Evolutionary conservation across 2,888 invertebrate genomes (phyloP).

Genomic region (Chalcosyrphus nemorum): DNA sequence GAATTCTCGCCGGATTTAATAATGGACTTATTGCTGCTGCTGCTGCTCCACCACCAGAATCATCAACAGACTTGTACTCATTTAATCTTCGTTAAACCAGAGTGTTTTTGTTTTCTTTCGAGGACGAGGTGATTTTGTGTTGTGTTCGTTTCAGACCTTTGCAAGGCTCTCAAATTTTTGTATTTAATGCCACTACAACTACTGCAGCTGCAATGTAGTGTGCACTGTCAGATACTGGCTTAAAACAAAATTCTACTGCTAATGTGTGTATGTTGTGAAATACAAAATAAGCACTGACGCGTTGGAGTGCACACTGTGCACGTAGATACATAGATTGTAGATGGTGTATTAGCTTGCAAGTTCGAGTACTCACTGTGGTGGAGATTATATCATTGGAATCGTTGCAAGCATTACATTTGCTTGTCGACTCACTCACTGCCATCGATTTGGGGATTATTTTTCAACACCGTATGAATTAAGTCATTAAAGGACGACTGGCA

Average conservation of each 20-base stretch:
- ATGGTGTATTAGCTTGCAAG: not conserved
- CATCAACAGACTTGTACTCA: too few relatives aligned
- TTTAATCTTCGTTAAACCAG: conserved; percentile 51
- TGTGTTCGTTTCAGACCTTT: conserved; percentile 6
- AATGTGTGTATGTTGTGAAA: conserved; percentile 14
- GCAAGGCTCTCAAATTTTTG: conserved; percentile 14
- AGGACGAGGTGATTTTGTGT: not conserved
- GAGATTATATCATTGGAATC: too few relatives aligned
- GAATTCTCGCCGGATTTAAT: conserved; percentile 38
- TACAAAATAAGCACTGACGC: conserved; percentile 31
- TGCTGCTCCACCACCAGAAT: too few relatives aligned
- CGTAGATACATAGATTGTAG: not conserved
- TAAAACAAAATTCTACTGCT: conserved; percentile 21
- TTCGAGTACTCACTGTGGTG: not conserved
- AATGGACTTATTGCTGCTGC: too few relatives aligned
- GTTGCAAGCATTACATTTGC: not conserved
- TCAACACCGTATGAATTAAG: too few relatives aligned
- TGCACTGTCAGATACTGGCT: conserved; percentile 7
- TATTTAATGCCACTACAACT: not conserved
- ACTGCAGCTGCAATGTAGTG: not conserved
- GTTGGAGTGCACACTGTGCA: not conserved
- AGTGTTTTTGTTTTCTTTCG: conserved; percentile 34
- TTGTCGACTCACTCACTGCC: not conserved
- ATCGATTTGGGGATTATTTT: not conserved
- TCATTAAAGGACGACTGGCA: too few relatives aligned